Conservation (phyloP, 2,113 vertebrate species). For the Cardinalis cardinalis region DNA sequence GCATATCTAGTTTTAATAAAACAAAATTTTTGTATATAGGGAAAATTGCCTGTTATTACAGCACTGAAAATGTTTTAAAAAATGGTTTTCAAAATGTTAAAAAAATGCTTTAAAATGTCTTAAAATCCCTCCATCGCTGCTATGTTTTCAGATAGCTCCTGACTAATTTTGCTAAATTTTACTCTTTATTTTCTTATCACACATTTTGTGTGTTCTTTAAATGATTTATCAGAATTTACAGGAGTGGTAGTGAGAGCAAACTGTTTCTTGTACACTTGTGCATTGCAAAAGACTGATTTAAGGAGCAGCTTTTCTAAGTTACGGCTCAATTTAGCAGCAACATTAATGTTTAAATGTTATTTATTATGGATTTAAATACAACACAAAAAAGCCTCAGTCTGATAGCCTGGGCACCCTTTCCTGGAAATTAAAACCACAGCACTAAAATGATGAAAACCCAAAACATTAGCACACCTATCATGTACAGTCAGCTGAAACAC, state of each 20-base stretch:
- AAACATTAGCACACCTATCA: neutral
- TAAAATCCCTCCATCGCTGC: neutral
- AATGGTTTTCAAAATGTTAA: neutral
- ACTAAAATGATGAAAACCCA: neutral
- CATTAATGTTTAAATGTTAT: constrained; percentile 13
- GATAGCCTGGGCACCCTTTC: neutral
- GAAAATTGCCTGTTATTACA: neutral
- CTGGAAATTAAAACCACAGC: neutral
- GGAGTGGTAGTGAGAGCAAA: neutral
- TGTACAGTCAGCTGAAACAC: neutral
- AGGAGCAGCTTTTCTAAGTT: neutral
- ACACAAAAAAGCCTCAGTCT: neutral
- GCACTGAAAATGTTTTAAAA: neutral
- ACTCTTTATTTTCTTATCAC: neutral
- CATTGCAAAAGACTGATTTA: neutral
- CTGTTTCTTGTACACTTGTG: neutral
- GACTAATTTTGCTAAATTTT: neutral
- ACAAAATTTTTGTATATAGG: neutral
- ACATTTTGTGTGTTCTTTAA: neutral
- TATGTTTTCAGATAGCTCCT: neutral
- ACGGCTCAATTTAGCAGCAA: neutral
- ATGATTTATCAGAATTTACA: neutral
- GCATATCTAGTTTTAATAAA: neutral
- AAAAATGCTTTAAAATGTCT: neutral
- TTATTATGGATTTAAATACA: constrained; percentile 13